Evolutionary conservation across 2,888 invertebrate species (phyloP).

Genomic region (Drosophila mettleri): DNA sequence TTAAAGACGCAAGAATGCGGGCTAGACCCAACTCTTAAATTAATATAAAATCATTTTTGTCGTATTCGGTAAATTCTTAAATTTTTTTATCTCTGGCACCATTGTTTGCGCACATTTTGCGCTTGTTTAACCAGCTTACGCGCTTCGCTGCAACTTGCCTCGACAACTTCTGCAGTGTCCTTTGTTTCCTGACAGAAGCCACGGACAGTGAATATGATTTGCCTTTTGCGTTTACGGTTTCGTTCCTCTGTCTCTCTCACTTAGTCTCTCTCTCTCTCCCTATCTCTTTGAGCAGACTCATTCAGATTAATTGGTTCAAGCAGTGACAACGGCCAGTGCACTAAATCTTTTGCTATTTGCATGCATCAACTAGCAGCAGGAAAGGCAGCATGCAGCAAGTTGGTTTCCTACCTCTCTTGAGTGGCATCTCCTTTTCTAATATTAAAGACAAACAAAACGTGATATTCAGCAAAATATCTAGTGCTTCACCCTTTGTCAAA

Average conservation of each 20-base stretch:
- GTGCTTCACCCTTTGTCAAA: background rate
- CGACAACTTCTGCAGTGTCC: conserved; percentile 63
- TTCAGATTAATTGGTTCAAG: conserved; percentile 55
- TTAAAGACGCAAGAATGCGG: conserved; percentile 8
- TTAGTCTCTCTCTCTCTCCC: background rate
- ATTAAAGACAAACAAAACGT: conserved; percentile 55
- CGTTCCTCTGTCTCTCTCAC: background rate
- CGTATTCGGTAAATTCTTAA: background rate
- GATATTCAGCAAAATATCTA: conserved; percentile 20
- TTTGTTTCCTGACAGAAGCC: conserved; percentile 37
- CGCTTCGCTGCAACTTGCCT: conserved; percentile 61
- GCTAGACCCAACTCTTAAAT: conserved; percentile 12
- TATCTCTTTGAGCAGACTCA: conserved; percentile 8
- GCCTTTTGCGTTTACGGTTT: background rate
- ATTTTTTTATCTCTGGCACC: conserved; percentile 40
- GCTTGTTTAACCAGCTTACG: conserved; percentile 70
- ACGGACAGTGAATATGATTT: conserved; percentile 36
- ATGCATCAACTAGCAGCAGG: background rate
- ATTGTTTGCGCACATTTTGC: conserved; percentile 57
- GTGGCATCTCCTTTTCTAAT: conserved; percentile 23
- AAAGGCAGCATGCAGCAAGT: conserved; percentile 2
- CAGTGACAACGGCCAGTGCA: background rate
- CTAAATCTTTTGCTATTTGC: background rate
- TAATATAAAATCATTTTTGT: background rate
- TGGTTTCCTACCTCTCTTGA: conserved; percentile 4